A percentile compares a stretch with the other conserved stretches of the same genome.
Evolutionary conservation across 2,797 vertebrate genomes (phyloP).

Genomic region (Muscicapa comitata): DNA sequence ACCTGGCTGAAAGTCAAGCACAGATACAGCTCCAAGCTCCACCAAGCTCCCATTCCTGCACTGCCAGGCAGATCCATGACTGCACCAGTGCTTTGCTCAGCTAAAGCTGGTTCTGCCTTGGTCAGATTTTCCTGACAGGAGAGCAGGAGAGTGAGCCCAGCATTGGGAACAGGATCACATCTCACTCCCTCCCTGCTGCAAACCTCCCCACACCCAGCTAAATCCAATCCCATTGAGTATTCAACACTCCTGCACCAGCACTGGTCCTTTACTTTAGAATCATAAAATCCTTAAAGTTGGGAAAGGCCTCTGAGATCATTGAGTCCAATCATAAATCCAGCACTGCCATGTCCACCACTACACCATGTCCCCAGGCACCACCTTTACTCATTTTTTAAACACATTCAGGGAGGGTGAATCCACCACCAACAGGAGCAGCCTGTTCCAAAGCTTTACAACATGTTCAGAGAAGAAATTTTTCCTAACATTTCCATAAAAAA

Average conservation of each 20-base stretch:
- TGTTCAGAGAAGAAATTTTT: fast-evolving
- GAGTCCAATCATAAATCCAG: neutral
- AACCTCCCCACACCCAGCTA: neutral
- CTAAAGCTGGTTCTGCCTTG: neutral
- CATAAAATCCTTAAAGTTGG: neutral
- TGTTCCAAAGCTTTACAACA: neutral
- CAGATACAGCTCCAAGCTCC: fast-evolving
- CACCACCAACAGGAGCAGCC: neutral
- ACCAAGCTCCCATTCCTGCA: neutral
- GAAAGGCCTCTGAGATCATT: neutral
- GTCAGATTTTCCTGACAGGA: neutral
- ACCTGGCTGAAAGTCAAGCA: neutral
- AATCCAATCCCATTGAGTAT: fast-evolving
- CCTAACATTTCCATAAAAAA: neutral
- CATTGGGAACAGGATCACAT: neutral
- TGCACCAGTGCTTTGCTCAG: neutral
- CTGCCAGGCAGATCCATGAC: neutral
- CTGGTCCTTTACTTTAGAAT: neutral
- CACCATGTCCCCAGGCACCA: neutral
- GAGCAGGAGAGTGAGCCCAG: neutral
- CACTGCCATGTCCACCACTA: neutral
- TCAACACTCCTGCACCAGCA: neutral
- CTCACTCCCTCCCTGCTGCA: neutral
- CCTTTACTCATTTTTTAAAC: neutral
- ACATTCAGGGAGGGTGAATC: neutral